Percentiles rank a stretch among this genome's conserved stretches.
These are phyloP conservation scores for Stegostoma tigrinum DNA, from an alignment of 2,113 vertebrate species.

Conservation along the genomic window DNA sequence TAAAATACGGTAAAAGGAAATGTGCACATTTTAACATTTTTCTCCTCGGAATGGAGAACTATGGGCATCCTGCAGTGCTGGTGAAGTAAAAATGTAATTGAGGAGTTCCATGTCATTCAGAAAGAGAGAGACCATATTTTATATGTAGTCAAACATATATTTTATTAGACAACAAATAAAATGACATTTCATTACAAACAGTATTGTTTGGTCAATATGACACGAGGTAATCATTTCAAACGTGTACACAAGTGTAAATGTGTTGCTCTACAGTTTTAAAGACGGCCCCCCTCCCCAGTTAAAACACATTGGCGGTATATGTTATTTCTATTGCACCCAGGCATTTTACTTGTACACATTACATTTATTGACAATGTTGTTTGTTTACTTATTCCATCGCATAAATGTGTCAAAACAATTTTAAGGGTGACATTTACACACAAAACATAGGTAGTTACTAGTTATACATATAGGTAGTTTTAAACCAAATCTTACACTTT, in stretches of 20 bases:
- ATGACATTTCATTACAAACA: conserved; percentile 70
- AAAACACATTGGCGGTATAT: conserved; percentile 11
- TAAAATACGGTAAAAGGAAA: not conserved
- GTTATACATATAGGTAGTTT: conserved; percentile 52
- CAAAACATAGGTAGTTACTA: conserved; percentile 73
- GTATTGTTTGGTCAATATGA: conserved; percentile 78
- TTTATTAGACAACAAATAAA: conserved; percentile 94
- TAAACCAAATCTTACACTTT: conserved; percentile 32
- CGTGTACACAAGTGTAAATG: conserved; percentile 59
- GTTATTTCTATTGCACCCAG: conserved; percentile 34
- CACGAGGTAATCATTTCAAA: conserved; percentile 87
- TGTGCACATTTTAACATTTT: not conserved
- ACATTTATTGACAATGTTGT: conserved; percentile 35
- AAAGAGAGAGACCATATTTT: not conserved
- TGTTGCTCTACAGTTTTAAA: conserved; percentile 16
- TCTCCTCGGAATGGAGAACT: not conserved
- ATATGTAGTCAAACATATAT: conserved; percentile 68
- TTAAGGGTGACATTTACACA: conserved; percentile 45
- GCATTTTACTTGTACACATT: conserved; percentile 35
- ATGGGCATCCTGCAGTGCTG: not conserved
- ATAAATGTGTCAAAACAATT: conserved; percentile 34
- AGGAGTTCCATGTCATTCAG: not conserved
- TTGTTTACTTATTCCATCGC: conserved; percentile 6
- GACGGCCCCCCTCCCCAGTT: not conserved
- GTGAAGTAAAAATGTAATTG: not conserved